These are phyloP conservation scores for Andrena praecox DNA, from an alignment of 2,888 invertebrate genomes.

Conservation along the genomic window DNA sequence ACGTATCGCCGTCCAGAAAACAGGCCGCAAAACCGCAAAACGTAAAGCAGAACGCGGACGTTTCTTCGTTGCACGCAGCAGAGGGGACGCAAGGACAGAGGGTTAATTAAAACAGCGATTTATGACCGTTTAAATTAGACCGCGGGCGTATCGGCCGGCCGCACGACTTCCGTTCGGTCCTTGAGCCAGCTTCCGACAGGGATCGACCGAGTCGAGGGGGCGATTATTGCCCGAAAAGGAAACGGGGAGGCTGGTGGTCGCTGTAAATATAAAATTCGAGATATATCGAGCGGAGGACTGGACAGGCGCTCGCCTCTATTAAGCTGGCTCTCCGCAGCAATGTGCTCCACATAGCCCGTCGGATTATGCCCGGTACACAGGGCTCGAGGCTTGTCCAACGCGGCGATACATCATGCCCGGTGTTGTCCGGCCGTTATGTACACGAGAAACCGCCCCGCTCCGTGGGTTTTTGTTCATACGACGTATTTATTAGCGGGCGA, in stretches of 20 bases:
- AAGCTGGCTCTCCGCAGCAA: constrained; percentile 23
- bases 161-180: constrained; percentile 21
- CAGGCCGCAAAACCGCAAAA: constrained; percentile 19
- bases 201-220: constrained; percentile 23
- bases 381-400: constrained; percentile 40
- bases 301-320: constrained; percentile 50
- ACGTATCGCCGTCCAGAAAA: not conserved
- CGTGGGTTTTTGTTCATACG: constrained; percentile 54
- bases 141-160: constrained; percentile 4
- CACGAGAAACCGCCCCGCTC: constrained; percentile 52
- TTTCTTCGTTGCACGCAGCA: not conserved
- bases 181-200: constrained; percentile 25
- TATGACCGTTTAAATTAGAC: constrained; percentile 19
- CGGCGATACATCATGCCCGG: constrained; percentile 60
- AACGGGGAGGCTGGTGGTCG: constrained; percentile 15
- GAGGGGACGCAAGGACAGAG: constrained; percentile 18
- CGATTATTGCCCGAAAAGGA: constrained; percentile 46
- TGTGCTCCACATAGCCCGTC: constrained; percentile 42
- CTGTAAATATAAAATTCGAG: constrained; percentile 41
- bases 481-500: constrained; percentile 52
- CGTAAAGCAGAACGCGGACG: constrained; percentile 12
- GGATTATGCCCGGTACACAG: constrained; percentile 49
- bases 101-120: constrained; percentile 45
- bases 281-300: constrained; percentile 32
- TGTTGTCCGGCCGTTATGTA: constrained; percentile 53